Base-by-base conservation (phyloP, 2,797 vertebrate species). In the Hypotaenidia philippensis region DNA sequence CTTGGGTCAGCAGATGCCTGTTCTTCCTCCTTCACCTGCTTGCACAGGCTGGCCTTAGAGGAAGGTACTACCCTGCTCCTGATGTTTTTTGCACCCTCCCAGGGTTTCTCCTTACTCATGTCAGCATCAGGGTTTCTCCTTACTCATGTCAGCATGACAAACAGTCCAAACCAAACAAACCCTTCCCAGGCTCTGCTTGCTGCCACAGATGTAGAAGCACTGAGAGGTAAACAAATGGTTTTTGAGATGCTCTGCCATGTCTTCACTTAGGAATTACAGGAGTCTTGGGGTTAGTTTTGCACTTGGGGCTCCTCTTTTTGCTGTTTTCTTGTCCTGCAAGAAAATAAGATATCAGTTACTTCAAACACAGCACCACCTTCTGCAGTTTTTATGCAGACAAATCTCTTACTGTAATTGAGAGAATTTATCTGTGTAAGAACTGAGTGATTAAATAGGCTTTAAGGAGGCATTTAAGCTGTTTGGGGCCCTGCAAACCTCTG, bases 41-140 rank as follows among this genome's bases (percentile, higher is more conserved):
- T 86, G n/a, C 1, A 0, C n/a, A n/a, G 66, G 19, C 61, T 83
- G 50, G 76, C 32, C 41, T 50, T 7, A 19, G 74, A 49, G 47
- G n/a, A 66, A 84, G 81, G 82, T 61, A 29, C n/a, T 76, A 65
- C 57, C 45, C 57, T 71, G 38, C 57, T 90, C 68, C 57, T 69
- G 56, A 19, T 3, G 1, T 49, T 61, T 40, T 76, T 52, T 87
- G 53, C 38, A 32, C 23, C 3, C 38, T 60, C 36, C 14, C 34
- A 66, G 63, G 36, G 36, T 86, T 71, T 64, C 53, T 50, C 71
- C 34, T 20, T 66, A 34, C 45, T 87, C 2, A 1, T 64, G 56
- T 74, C 87, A 77, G 27, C 3, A 2, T n/a, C 34, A 66, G 63
- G 36, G 36, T 86, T 71, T 64, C 53, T 50, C 71, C 34, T 20